These are phyloP conservation scores for Drosophila acutilabella DNA, from an alignment of 2,888 invertebrate genomes.

Conservation along the genomic window DNA sequence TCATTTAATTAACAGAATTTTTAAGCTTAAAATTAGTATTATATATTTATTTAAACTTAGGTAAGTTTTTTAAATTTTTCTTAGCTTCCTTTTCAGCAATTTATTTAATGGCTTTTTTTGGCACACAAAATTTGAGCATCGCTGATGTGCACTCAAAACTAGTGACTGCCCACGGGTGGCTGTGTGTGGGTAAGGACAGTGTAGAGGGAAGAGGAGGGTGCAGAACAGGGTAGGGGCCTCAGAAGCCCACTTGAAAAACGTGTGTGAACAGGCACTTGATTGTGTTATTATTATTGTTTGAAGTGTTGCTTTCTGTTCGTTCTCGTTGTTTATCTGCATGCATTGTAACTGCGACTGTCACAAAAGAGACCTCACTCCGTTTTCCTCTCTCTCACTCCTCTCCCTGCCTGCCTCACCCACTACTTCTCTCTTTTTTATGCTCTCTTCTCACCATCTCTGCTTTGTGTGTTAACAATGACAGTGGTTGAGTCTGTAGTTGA, in stretches of 20 bases:
- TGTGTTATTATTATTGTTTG: constrained; percentile 81
- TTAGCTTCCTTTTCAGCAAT: too few relatives aligned
- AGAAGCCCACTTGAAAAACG: constrained; percentile 60
- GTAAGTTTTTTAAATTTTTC: too few relatives aligned
- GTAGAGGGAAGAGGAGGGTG: too few relatives aligned
- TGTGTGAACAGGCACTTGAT: constrained; percentile 79
- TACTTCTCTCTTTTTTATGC: background rate
- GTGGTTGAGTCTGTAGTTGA: constrained; percentile 14
- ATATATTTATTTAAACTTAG: too few relatives aligned
- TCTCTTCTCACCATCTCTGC: background rate
- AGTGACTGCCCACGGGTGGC: background rate
- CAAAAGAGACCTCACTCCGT: constrained; percentile 34
- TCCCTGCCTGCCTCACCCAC: background rate
- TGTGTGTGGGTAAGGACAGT: background rate
- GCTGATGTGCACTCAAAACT: constrained; percentile 44
- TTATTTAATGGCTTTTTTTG: background rate
- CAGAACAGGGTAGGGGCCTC: constrained; percentile 11
- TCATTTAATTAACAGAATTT: too few relatives aligned
- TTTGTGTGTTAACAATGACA: constrained; percentile 14
- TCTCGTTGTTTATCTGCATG: constrained; percentile 71
- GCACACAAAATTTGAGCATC: background rate
- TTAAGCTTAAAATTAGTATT: too few relatives aligned
- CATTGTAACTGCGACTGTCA: constrained; percentile 70
- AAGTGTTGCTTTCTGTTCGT: constrained; percentile 72
- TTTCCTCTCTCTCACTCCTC: background rate